Conservation (phyloP, 2,797 vertebrate species). For the Notolepis coatsorum region DNA sequence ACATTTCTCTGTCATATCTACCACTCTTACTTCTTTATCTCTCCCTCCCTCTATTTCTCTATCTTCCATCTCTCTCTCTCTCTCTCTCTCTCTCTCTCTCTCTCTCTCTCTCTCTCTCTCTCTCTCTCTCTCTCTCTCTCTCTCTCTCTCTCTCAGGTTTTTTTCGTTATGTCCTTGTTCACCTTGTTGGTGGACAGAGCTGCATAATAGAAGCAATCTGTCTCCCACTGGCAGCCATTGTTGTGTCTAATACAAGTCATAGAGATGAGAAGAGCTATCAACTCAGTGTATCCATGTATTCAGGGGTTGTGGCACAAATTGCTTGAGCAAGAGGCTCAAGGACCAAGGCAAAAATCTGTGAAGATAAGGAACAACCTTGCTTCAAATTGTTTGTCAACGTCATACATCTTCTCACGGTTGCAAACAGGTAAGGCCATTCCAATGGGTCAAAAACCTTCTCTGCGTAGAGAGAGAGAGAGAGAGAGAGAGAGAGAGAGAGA, state of each 20-base stretch:
- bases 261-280: constrained; percentile 73
- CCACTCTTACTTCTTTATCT: constrained; percentile 22
- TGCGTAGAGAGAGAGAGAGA: constrained; percentile 31
- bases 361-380: not conserved
- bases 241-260: constrained; percentile 73
- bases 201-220: constrained; percentile 76
- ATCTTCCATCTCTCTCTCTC: constrained; percentile 61
- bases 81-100: constrained; percentile 11
- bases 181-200: constrained; percentile 70
- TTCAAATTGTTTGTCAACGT: too few species aligned
- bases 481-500: constrained; percentile 19
- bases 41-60: constrained; percentile 9
- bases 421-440: too few species aligned
- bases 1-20: not conserved
- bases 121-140: too few species aligned
- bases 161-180: constrained; percentile 55
- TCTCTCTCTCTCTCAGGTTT: constrained; percentile 7
- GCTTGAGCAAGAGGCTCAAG: constrained; percentile 56
- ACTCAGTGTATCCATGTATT: too few species aligned
- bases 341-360: not conserved
- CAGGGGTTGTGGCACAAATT: constrained; percentile 52
- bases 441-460: too few species aligned
- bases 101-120: constrained; percentile 16
- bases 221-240: constrained; percentile 61
- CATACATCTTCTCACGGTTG: too few species aligned